These are phyloP conservation scores for Sclerodermus sp. DNA, from an alignment of 2,888 invertebrate genomes.

Conservation along the genomic window DNA sequence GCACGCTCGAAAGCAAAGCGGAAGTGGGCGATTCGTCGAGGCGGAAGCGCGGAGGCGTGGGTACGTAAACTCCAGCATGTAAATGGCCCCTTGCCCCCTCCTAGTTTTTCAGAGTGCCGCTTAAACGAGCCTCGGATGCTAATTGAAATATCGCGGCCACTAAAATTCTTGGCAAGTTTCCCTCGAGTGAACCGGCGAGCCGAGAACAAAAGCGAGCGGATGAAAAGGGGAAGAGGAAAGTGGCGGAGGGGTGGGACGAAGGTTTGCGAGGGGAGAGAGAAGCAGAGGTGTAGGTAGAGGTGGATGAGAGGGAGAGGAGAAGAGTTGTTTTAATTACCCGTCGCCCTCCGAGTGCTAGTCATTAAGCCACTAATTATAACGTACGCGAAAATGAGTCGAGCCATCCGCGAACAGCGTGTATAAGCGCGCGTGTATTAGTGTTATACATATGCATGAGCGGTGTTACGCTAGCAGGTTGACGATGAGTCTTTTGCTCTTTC, in stretches of 20 bases:
- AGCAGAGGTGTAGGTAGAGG: slow-evolving; percentile 13
- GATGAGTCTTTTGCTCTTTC: too few species aligned
- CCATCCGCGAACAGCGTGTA: slow-evolving; percentile 19
- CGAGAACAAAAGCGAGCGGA: too few species aligned
- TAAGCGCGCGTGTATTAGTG: not conserved
- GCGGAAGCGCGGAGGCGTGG: too few species aligned
- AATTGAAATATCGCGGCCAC: slow-evolving; percentile 55
- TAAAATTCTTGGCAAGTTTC: slow-evolving; percentile 51
- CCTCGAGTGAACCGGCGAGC: slow-evolving; percentile 16
- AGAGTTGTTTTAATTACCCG: slow-evolving; percentile 56
- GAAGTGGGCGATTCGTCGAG: too few species aligned
- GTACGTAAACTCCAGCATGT: not conserved
- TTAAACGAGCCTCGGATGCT: slow-evolving; percentile 48
- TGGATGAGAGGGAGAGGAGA: slow-evolving; percentile 15
- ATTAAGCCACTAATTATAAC: slow-evolving; percentile 58
- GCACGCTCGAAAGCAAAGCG: too few species aligned
- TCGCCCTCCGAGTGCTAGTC: slow-evolving; percentile 50
- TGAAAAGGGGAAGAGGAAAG: slow-evolving; percentile 6
- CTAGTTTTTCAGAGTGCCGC: slow-evolving; percentile 6
- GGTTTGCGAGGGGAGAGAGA: slow-evolving; percentile 19
- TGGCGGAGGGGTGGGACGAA: slow-evolving; percentile 18
- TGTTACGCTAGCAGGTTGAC: not conserved
- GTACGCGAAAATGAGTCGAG: slow-evolving; percentile 52
- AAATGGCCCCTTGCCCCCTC: not conserved
- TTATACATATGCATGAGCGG: slow-evolving; percentile 1